Evolutionary conservation across 1,140 invertebrate genomes (phyloP).

Genomic region (Goniozus legneri): DNA sequence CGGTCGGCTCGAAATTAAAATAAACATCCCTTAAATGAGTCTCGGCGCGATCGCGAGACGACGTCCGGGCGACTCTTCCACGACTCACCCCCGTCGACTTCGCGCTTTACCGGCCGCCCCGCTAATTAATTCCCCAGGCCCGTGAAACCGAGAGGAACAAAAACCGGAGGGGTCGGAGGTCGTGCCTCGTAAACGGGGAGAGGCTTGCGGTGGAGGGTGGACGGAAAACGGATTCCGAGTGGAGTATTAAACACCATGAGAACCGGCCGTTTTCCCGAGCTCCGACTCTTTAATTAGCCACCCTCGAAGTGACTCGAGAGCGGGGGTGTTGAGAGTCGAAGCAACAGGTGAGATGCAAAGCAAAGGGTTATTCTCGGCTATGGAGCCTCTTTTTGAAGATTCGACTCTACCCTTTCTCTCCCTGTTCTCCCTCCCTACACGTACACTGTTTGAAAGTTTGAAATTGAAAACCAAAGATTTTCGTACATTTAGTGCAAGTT

Average conservation of each 20-base stretch:
- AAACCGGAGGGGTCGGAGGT: constrained; percentile 18
- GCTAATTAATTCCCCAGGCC: constrained; percentile 50
- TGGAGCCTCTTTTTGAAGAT: too few species aligned
- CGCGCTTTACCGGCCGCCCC: constrained; percentile 30
- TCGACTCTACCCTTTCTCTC: too few species aligned
- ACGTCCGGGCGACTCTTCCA: too few species aligned
- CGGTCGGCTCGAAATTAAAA: constrained; percentile 40
- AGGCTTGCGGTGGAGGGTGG: constrained; percentile 3
- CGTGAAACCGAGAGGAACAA: constrained; percentile 47
- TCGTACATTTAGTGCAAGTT: too few species aligned
- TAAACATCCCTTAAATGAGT: constrained; percentile 52
- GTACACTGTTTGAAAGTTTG: too few species aligned
- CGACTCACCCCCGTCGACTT: constrained; percentile 1
- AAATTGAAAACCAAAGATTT: too few species aligned
- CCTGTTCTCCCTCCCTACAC: too few species aligned
- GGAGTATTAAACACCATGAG: constrained; percentile 48
- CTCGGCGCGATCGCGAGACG: constrained; percentile 27
- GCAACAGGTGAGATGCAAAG: constrained; percentile 56
- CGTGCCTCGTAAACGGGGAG: constrained; percentile 2
- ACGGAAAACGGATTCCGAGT: constrained; percentile 18
- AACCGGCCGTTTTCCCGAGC: constrained; percentile 40
- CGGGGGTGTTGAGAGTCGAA: constrained; percentile 41
- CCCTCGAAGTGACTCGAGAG: constrained; percentile 17
- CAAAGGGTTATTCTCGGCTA: constrained; percentile 51
- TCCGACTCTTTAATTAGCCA: constrained; percentile 53